A percentile compares a stretch with the other conserved stretches of the same genome.
phyloP scores from a whole-genome alignment of 2,888 invertebrate species.

The Cosmia pyralina region DNA sequence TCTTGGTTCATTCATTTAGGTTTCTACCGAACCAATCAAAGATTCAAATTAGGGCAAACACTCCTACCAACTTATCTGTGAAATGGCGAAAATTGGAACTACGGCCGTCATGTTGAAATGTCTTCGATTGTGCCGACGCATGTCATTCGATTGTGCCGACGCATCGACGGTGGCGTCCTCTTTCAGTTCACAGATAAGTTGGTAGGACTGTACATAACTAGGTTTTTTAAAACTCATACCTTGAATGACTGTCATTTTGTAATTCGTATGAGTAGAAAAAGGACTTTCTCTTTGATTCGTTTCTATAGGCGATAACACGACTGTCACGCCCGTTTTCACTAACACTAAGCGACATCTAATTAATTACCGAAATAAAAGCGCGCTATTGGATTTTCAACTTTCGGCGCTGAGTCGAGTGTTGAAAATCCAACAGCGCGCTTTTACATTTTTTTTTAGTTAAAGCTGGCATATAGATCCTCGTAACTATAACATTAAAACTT shows the following conservation, averaged over 20 bases:
- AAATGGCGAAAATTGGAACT: no score
- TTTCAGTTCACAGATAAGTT: no score
- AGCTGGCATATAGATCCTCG: not conserved
- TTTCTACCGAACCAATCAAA: not conserved
- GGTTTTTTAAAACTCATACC: no score
- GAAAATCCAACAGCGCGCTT: not conserved
- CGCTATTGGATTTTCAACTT: not conserved
- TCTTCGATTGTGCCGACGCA: no score
- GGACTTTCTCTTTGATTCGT: not conserved
- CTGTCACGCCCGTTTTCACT: not conserved
- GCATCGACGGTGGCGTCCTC: no score
- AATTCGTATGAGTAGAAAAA: no score
- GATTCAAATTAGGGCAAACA: no score
- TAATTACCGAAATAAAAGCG: not conserved
- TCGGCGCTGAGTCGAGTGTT: not conserved
- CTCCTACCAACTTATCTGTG: no score
- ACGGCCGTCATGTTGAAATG: no score
- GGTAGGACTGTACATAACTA: no score
- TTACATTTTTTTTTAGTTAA: not conserved
- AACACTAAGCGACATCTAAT: not conserved
- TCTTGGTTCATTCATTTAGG: not conserved
- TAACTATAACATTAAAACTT: constrained; percentile 25
- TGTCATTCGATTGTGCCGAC: no score
- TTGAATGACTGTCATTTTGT: not conserved
- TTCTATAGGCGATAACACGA: not conserved